phyloP scores from a whole-genome alignment of 2,113 vertebrate genomes.

The Thamnaconus septentrionalis region DNA sequence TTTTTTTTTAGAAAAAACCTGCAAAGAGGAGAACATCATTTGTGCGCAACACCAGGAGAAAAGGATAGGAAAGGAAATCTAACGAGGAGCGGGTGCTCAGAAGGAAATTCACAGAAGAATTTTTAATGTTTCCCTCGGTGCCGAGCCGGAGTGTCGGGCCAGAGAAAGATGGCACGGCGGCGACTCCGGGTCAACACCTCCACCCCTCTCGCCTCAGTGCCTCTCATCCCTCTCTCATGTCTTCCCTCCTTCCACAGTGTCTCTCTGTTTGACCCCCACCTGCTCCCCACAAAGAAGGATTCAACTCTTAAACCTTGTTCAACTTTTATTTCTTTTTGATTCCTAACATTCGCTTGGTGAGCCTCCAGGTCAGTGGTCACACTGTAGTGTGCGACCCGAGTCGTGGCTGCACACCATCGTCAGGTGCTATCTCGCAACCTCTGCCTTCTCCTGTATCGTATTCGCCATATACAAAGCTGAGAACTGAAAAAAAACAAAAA shows the following conservation, averaged over 20 bases:
- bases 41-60: slow-evolving; percentile 20
- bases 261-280: slow-evolving; percentile 48
- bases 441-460: no score
- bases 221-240: slow-evolving; percentile 51
- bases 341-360: no score
- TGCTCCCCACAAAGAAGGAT: neutral
- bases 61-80: slow-evolving; percentile 18
- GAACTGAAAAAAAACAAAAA: neutral
- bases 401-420: no score
- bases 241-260: slow-evolving; percentile 39
- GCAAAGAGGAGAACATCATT: slow-evolving; percentile 41
- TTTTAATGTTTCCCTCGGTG: slow-evolving; percentile 53
- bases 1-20: slow-evolving; percentile 5
- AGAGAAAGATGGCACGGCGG: slow-evolving; percentile 21
- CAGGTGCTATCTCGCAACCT: no score
- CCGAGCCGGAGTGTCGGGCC: slow-evolving; percentile 20
- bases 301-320: neutral
- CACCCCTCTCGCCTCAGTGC: slow-evolving; percentile 1
- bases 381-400: no score
- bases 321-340: no score
- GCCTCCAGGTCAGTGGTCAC: no score
- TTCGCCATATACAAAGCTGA: neutral
- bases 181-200: slow-evolving; percentile 15
- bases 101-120: neutral
- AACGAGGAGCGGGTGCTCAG: no score